A percentile compares a stretch with the other conserved stretches of the same genome.
Conservation (phyloP, 2,113 vertebrate species). For the Anser cygnoides region DNA sequence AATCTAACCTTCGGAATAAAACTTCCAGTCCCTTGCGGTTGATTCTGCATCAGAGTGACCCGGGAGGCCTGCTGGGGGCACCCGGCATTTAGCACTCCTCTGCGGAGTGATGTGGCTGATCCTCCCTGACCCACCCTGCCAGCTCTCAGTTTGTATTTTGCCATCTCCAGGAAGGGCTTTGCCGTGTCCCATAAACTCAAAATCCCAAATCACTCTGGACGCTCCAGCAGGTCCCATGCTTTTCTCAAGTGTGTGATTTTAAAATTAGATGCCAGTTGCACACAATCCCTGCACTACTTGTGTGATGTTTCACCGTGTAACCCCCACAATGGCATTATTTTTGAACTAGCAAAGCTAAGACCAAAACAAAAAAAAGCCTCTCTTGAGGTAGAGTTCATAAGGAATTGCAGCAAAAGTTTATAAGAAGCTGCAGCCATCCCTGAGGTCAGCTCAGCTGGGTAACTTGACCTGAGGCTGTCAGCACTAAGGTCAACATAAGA, state of each 20-base stretch:
- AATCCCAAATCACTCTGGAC: neutral
- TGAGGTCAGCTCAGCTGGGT: neutral
- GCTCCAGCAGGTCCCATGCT: neutral
- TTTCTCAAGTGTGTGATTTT: neutral
- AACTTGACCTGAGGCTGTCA: neutral
- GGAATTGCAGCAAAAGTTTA: neutral
- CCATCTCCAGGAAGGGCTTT: neutral
- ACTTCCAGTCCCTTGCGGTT: neutral
- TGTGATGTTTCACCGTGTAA: neutral
- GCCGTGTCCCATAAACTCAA: neutral
- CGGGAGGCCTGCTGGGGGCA: neutral
- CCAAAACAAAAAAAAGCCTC: neutral
- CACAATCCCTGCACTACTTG: neutral
- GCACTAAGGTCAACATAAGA: neutral
- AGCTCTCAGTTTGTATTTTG: neutral
- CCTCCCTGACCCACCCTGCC: neutral
- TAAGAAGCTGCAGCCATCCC: neutral
- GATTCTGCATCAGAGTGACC: neutral
- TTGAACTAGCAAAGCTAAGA: neutral
- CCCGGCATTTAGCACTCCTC: neutral
- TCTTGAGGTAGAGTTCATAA: neutral
- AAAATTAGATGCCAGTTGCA: neutral
- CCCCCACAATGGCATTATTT: neutral
- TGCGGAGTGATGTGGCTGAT: neutral
- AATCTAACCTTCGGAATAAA: neutral